Percentiles rank a stretch among this genome's conserved stretches.
Evolutionary conservation across 2,113 vertebrate species (phyloP).

Genomic region (Corythaeola cristata): DNA sequence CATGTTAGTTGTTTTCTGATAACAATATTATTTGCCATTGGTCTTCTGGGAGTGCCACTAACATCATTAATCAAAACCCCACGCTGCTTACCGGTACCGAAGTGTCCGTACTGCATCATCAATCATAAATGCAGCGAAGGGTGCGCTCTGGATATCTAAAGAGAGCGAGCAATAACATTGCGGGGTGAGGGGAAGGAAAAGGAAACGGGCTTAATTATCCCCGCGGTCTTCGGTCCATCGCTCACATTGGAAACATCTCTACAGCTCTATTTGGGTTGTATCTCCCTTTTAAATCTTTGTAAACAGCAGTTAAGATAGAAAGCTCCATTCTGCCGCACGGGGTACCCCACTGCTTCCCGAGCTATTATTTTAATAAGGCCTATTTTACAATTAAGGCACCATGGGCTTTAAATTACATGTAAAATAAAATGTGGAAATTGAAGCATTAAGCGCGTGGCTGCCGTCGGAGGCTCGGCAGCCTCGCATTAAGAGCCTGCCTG

Average conservation of each 20-base stretch:
- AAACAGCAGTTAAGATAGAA: conserved; percentile 79
- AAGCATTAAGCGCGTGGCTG: conserved; percentile 77
- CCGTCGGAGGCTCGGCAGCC: conserved; percentile 70
- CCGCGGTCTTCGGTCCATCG: conserved; percentile 75
- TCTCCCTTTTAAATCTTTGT: conserved; percentile 77
- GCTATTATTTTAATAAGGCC: conserved; percentile 86
- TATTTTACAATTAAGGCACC: conserved; percentile 87
- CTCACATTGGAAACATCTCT: conserved; percentile 76
- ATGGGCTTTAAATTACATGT: conserved; percentile 85
- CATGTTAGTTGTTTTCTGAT: conserved; percentile 69
- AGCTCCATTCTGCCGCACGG: conserved; percentile 62
- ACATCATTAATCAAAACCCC: conserved; percentile 83
- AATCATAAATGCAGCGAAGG: conserved; percentile 81
- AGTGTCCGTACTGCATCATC: conserved; percentile 78
- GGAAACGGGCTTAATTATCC: conserved; percentile 72
- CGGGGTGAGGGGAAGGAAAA: conserved; percentile 63
- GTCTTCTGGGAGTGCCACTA: conserved; percentile 77
- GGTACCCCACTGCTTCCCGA: conserved; percentile 80
- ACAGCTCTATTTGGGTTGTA: conserved; percentile 69
- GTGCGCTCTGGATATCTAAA: conserved; percentile 71
- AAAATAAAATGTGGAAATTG: conserved; percentile 84
- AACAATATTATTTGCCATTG: conserved; percentile 75
- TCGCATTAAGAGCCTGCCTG: conserved; percentile 66
- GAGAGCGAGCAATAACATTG: conserved; percentile 65
- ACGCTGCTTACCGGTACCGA: conserved; percentile 68